phyloP scores from a whole-genome alignment of 1,140 invertebrate genomes.

The Brachionus rubens region DNA sequence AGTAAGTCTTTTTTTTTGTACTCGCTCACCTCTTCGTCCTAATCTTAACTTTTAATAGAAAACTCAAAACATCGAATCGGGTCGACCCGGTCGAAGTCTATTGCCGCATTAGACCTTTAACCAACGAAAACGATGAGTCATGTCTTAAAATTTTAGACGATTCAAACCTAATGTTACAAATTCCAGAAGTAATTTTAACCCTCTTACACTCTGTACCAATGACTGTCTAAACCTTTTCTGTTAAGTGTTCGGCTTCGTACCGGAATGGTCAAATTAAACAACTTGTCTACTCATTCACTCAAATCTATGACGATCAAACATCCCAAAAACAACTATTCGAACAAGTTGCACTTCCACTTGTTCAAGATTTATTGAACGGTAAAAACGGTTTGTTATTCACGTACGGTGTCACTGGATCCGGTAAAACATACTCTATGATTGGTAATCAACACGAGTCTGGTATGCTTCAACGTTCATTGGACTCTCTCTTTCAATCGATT shows the following conservation, averaged over 20 bases:
- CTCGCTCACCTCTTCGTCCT: too few species aligned
- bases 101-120: slow-evolving; percentile 22
- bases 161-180: slow-evolving; percentile 33
- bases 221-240: background rate
- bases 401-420: slow-evolving; percentile 92
- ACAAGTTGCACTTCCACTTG: slow-evolving; percentile 13
- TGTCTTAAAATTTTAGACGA: slow-evolving; percentile 34
- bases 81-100: slow-evolving; percentile 42
- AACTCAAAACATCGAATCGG: background rate
- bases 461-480: slow-evolving; percentile 79
- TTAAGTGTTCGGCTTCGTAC: slow-evolving; percentile 32
- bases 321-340: slow-evolving; percentile 13
- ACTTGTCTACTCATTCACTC: slow-evolving; percentile 33
- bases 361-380: background rate
- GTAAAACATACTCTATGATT: slow-evolving; percentile 91
- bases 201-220: too few species aligned
- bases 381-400: slow-evolving; percentile 69
- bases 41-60: too few species aligned
- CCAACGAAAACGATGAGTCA: slow-evolving; percentile 12
- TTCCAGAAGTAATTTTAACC: slow-evolving; percentile 10
- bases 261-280: slow-evolving; percentile 31
- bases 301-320: slow-evolving; percentile 39
- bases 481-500: slow-evolving; percentile 85
- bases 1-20: background rate
- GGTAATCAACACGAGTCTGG: slow-evolving; percentile 74